Conservation (phyloP, 2,888 invertebrate species). For the Dusona sp. region DNA sequence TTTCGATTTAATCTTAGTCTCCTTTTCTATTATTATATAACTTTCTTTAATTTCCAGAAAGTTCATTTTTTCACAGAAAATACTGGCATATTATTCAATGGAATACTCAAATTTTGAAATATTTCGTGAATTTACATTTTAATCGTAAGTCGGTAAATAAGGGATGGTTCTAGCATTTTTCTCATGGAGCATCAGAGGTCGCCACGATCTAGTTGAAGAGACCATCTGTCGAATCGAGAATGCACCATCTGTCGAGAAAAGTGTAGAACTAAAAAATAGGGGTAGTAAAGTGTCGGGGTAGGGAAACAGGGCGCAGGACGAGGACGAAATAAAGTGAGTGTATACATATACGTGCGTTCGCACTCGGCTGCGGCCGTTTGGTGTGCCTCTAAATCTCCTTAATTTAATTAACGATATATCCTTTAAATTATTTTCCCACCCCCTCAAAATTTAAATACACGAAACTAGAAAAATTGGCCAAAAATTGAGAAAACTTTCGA, state of each 20-base stretch:
- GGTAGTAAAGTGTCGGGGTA: conserved; percentile 59
- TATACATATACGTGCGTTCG: conserved; percentile 54
- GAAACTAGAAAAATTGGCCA: background rate
- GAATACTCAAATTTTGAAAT: background rate
- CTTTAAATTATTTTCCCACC: conserved; percentile 11
- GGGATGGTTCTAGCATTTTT: conserved; percentile 19
- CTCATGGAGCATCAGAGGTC: conserved; percentile 74
- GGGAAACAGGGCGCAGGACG: conserved; percentile 68
- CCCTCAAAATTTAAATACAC: background rate
- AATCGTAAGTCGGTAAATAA: conserved; percentile 38
- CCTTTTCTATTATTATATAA: background rate
- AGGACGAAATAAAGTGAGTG: conserved; percentile 26
- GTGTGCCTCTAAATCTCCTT: conserved; percentile 56
- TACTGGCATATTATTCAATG: background rate
- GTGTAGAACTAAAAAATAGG: conserved; percentile 27
- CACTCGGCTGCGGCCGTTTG: conserved; percentile 66
- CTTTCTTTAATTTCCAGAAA: background rate
- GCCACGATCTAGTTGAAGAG: conserved; percentile 80
- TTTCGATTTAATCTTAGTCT: background rate
- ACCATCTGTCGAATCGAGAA: conserved; percentile 75
- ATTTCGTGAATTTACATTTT: background rate
- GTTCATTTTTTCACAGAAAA: background rate
- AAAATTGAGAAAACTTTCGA: background rate
- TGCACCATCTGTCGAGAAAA: conserved; percentile 76
- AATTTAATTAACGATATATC: conserved; percentile 56